Base-by-base conservation (phyloP, 2,113 vertebrate genomes). In the Saguinus imperator region DNA sequence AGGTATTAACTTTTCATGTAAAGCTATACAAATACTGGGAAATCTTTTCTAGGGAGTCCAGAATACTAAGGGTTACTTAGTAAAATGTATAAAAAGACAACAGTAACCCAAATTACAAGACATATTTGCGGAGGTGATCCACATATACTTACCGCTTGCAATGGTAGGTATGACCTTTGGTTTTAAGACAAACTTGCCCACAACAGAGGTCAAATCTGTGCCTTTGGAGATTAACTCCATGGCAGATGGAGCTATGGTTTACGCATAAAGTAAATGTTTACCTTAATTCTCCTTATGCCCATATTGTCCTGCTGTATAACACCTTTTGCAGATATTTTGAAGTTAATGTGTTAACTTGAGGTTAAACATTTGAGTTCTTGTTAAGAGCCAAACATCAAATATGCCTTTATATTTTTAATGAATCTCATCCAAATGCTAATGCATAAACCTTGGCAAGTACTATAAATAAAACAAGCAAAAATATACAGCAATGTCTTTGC, bases 241-340 rank as follows among this genome's bases (percentile, higher is more conserved):
- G 70, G n/a, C 52, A 48, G 20, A 58, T 32, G 35, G 25, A 13
- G 66, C 50, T 83, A 0, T 84, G 18, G 80, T 72, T 77, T 40
- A 70, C 18, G 17, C 5, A 89, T 70, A 64, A 58, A 23, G 23
- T 52, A 13, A 68, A 43, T 81, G 32, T 37, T 85, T 77, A 61
- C 29, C 50, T 82, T 85, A 79, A 43, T 25, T 73, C 25, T 64
- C 73, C 8, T 88, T 76, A 43, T 2, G 29, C 8, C 17, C 80
- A 2, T 40, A 21, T 32, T 8, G 75, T 40, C 32, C 45, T 76
- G 6, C 57, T 70, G 6, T n/a, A 76, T 76, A 76, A 61, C 3
- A 72, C 61, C 23, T 73, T 94, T 91, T 58, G 20, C 43, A 94
- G 43, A 57, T 91, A 93, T 32, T 75, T 90, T 94, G 45, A 77